Evolutionary conservation across 1,140 invertebrate genomes (phyloP).

Genomic region (Cherax destructor): DNA sequence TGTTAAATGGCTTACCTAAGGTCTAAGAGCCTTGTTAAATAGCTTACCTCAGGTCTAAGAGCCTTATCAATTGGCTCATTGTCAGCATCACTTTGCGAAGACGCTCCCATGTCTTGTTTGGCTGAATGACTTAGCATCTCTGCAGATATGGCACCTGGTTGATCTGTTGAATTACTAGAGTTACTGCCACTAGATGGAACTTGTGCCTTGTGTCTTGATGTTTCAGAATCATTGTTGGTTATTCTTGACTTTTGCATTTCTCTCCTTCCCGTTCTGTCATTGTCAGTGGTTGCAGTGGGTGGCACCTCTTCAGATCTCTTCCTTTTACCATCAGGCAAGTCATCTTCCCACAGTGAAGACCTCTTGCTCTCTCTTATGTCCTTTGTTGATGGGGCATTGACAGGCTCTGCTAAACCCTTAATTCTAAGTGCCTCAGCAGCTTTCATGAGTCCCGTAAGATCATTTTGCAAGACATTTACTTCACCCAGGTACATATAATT

Average conservation of each 20-base stretch:
- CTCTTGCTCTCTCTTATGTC: conserved; percentile 16
- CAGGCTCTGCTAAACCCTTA: conserved; percentile 34
- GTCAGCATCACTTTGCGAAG: neutral
- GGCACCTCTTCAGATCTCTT: neutral
- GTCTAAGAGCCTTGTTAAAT: too few relatives aligned
- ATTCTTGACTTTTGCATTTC: neutral
- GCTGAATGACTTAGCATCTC: neutral
- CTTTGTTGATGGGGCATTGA: neutral
- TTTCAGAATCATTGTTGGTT: neutral
- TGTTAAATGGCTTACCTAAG: too few relatives aligned
- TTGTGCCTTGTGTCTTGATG: neutral
- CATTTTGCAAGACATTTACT: conserved; percentile 27
- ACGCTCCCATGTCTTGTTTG: neutral
- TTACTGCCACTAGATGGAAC: neutral
- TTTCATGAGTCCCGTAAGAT: conserved; percentile 34
- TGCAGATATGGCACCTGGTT: neutral
- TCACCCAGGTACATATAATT: conserved; percentile 59
- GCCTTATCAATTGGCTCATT: neutral
- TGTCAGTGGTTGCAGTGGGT: neutral
- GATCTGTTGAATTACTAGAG: neutral
- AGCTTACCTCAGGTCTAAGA: neutral
- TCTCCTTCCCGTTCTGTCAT: neutral
- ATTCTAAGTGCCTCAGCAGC: conserved; percentile 40
- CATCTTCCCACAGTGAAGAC: neutral
- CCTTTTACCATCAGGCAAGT: neutral